Percentiles rank a stretch among this genome's conserved stretches.
Evolutionary conservation across 2,888 invertebrate species (phyloP).

Genomic region (Dione vanillae): DNA sequence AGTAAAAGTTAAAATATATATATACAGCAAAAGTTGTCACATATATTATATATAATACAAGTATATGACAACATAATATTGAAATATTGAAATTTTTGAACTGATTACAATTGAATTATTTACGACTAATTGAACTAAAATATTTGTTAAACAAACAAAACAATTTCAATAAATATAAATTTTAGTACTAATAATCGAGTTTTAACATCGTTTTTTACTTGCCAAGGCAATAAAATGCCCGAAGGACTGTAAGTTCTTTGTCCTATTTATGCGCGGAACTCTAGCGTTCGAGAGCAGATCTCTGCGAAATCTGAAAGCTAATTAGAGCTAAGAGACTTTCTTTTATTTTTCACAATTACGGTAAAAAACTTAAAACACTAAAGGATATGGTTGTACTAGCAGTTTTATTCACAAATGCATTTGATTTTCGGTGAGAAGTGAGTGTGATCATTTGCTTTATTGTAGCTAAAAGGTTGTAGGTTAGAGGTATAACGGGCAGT

Average conservation of each 20-base stretch:
- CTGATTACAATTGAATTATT: not conserved
- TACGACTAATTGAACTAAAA: not conserved
- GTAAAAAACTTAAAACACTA: conserved; percentile 41
- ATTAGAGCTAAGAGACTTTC: conserved; percentile 45
- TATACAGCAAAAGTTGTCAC: too few relatives aligned
- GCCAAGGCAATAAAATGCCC: conserved; percentile 30
- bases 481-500: not conserved
- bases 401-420: conserved; percentile 13
- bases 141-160: too few relatives aligned
- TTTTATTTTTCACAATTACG: conserved; percentile 46
- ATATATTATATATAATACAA: too few relatives aligned
- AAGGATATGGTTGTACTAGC: conserved; percentile 33
- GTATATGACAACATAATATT: too few relatives aligned
- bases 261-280: conserved; percentile 43
- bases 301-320: conserved; percentile 50
- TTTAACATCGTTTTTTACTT: conserved; percentile 32
- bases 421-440: not conserved
- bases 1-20: too few relatives aligned
- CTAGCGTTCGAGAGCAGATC: conserved; percentile 46
- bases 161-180: not conserved
- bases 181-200: conserved; percentile 29
- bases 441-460: not conserved
- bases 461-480: not conserved
- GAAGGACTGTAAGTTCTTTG: conserved; percentile 41
- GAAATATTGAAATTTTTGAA: too few relatives aligned